Evolutionary conservation across 2,113 vertebrate genomes (phyloP), one percentile per base, ranked within the genome.

Genomic region (Tetrao urogallus): DNA sequence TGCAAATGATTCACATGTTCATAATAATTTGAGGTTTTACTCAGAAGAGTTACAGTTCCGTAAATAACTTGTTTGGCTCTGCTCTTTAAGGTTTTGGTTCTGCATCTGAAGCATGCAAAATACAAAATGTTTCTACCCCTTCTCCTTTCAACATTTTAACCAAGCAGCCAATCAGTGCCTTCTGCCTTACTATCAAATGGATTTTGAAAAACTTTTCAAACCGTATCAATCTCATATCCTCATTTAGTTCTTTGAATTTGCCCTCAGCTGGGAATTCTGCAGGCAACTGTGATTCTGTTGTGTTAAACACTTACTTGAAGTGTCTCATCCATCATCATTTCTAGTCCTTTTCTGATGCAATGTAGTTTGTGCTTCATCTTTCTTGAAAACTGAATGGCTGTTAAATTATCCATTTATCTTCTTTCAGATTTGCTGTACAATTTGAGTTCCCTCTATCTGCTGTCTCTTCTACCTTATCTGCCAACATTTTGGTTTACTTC

Each of bases 401-500:
- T 98, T 98, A 98, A 98, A 98, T 98, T 98, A 98, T 98, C 97
- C 98, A 98, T 98, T 98, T 97, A 98, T 98, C 98, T 98, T 98
- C 97, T 97, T 98, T 98, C 96, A 91, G 96, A 97, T 97, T 96
- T 97, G 96, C 97, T 97, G 96, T 97, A 97, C 92, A 77, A 75
- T 97, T 96, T 96, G 86, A 95, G 95, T 97, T 96, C 63, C 91
- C 86, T 97, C 96, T 95, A 85, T 81, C 94, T 79, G 92, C 94
- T 93, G 87, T 94, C 94, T 96, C 91, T 96, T 93, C 95, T 96
- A 95, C 93, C 97, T 97, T 97, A 92, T 96, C 97, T 97, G 96
- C 96, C 97, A 97, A 80, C 90, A 96, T 97, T 96, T 97, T 96
- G 97, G 11, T 93, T 91, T 73, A 17, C 95, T 97, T 97, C 91